These are phyloP conservation scores for Siphlonurus alternatus DNA, from an alignment of 2,888 invertebrate species.

Conservation along the genomic window DNA sequence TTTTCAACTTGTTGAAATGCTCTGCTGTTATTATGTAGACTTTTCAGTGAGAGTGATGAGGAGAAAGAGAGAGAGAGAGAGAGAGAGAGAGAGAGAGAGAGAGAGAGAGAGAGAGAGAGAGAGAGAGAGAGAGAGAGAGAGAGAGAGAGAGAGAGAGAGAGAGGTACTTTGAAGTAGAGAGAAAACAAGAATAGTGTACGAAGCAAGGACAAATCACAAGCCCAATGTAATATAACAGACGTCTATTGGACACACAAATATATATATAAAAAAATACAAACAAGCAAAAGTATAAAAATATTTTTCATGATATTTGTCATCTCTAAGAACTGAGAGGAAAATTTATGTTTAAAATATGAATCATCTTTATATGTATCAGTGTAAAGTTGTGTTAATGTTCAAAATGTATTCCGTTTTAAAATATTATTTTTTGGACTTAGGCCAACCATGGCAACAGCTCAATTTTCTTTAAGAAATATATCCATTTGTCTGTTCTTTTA, in stretches of 20 bases:
- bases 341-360: not conserved
- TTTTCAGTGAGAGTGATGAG: not conserved
- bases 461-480: not conserved
- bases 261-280: no score
- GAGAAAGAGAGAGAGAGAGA: conserved; percentile 7
- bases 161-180: no score
- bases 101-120: not conserved
- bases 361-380: no score
- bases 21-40: no score
- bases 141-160: no score
- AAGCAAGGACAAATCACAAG: no score
- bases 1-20: no score
- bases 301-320: not conserved
- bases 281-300: no score
- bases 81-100: not conserved
- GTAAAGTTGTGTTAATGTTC: not conserved
- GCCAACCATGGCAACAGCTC: not conserved
- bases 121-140: no score
- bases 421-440: not conserved
- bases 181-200: no score
- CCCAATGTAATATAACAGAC: no score
- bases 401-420: not conserved
- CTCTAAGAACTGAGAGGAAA: not conserved
- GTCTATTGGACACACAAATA: no score
- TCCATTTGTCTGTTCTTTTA: not conserved